Percentiles rank a stretch among this genome's conserved stretches.
Evolutionary conservation across 2,888 invertebrate species (phyloP).

Genomic region (Oconnorella tubifera): DNA sequence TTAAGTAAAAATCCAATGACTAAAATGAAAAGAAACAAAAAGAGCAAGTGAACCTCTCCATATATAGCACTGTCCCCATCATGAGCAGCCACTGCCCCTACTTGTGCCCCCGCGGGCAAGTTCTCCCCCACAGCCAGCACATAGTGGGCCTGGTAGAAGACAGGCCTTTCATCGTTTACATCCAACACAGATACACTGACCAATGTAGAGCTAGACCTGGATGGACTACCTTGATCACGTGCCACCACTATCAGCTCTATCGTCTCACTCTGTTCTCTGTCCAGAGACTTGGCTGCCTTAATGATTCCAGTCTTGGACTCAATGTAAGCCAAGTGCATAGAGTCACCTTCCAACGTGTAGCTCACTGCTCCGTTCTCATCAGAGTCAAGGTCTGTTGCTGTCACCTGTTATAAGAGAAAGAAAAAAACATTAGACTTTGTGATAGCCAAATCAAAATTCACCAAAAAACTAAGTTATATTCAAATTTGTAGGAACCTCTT

Average conservation of each 20-base stretch:
- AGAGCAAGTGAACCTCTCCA: slow-evolving; percentile 23
- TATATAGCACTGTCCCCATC: slow-evolving; percentile 27
- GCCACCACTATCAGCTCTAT: slow-evolving; percentile 67
- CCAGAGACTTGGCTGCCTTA: slow-evolving; percentile 28
- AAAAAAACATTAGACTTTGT: background rate
- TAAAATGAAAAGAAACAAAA: slow-evolving; percentile 17
- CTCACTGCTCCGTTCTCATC: slow-evolving; percentile 76
- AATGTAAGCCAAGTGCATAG: slow-evolving; percentile 6
- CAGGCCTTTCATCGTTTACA: slow-evolving; percentile 33
- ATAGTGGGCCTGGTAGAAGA: slow-evolving; percentile 27
- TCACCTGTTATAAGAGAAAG: slow-evolving; percentile 70
- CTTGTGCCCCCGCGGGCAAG: slow-evolving; percentile 47
- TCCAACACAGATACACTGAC: slow-evolving; percentile 50
- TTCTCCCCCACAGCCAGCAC: slow-evolving; percentile 33
- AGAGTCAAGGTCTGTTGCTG: slow-evolving; percentile 73
- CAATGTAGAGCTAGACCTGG: slow-evolving; percentile 80
- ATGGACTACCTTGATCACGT: slow-evolving; percentile 77
- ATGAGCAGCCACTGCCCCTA: slow-evolving; percentile 29
- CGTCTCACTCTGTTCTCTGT: slow-evolving; percentile 45
- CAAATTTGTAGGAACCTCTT: too few species aligned
- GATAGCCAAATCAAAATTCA: too few species aligned
- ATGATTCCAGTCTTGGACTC: slow-evolving; percentile 58
- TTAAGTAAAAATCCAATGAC: background rate
- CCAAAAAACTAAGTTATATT: too few species aligned
- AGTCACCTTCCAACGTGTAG: slow-evolving; percentile 77